Base-by-base conservation (phyloP, 1,140 invertebrate species). In the Drosophila arawakana region DNA sequence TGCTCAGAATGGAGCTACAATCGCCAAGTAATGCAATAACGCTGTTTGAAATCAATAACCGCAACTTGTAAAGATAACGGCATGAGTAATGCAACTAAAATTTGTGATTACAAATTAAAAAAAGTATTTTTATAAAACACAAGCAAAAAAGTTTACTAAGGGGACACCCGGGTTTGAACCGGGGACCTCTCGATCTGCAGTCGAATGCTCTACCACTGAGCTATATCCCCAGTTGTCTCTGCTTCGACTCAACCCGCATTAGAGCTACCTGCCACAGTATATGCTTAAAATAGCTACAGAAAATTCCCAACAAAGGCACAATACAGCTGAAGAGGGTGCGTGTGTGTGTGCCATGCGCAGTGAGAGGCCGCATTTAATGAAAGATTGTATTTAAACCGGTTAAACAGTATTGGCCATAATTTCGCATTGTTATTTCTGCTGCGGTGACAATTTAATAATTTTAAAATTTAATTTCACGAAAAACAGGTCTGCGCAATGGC, bases 121-220 rank as follows among this genome's bases (percentile, higher is more conserved):
- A 30, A 30, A 30, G 39, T 41, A 41, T 21, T 15, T 49, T 4
- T 5, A 39, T 34, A 18, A 52, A 54, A 44, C 30, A 10, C 7
- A n/a, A 63, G 11, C 10, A 37, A 76, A 73, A 76, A 76, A 59
- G 13, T 58, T 62, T 76, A 65, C 59, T 66, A 69, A 97, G 96
- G 96, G 96, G 96, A 95, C 96, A 97, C 96, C 96, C 96, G 96
- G 96, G 96, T 96, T 97, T 97, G 96, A 97, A 97, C 96, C 96
- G 95, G 96, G 95, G 96, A 97, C 96, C 96, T 97, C 96, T 97
- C 96, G 96, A 97, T 97, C 96, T 96, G 96, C 96, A 97, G 96
- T 96, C 96, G 96, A 96, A 96, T 97, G 96, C 96, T 97, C 96
- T 97, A 96, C 96, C 96, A 96, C 96, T 97, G 96, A 97, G 96